Conservation (phyloP, 2,113 vertebrate species). For the Eleginops maclovinus region DNA sequence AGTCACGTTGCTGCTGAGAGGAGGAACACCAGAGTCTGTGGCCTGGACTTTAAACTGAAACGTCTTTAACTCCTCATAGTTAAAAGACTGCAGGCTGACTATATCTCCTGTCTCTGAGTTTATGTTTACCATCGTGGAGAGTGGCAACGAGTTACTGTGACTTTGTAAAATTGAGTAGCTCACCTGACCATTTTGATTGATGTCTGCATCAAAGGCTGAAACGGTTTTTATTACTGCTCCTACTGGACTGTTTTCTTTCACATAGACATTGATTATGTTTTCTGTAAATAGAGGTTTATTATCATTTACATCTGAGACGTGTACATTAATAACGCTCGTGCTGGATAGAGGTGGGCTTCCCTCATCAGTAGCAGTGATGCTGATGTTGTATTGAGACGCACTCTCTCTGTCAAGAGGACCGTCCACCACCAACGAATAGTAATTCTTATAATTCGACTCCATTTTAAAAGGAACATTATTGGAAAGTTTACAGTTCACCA, state of each 20-base stretch:
- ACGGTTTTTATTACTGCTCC: conserved; percentile 58
- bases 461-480: conserved; percentile 45
- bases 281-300: conserved; percentile 65
- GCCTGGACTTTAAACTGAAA: background rate
- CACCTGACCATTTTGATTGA: conserved; percentile 63
- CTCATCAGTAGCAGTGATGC: background rate
- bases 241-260: conserved; percentile 71
- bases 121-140: no score
- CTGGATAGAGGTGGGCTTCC: conserved; percentile 43
- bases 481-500: conserved; percentile 77
- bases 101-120: conserved; percentile 44
- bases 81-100: conserved; percentile 61
- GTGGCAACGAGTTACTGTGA: conserved; percentile 8
- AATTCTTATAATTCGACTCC: conserved; percentile 78
- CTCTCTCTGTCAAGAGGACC: conserved; percentile 63
- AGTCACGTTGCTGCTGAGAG: conserved; percentile 38
- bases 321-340: conserved; percentile 47
- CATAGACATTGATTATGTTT: conserved; percentile 44
- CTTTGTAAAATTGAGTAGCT: conserved; percentile 52
- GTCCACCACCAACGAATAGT: conserved; percentile 80
- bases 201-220: conserved; percentile 68
- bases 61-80: conserved; percentile 43
- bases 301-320: conserved; percentile 76
- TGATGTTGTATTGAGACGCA: background rate
- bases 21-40: background rate